Evolutionary conservation across 1,140 invertebrate genomes (phyloP), one percentile per base, ranked within the genome.

Genomic region (Drosophila tani): DNA sequence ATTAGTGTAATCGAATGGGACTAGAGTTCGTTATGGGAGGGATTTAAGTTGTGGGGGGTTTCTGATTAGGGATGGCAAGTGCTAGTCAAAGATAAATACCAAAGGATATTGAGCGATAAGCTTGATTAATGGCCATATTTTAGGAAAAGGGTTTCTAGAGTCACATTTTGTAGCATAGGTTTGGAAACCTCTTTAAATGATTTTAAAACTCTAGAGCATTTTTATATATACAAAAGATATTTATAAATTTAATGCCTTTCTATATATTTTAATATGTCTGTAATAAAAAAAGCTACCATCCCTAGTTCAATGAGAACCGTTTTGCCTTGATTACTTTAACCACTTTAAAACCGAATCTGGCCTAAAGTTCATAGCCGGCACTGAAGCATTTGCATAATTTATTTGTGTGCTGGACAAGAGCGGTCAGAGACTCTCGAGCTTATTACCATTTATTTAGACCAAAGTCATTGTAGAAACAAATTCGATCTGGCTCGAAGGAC

Each of bases 371-470:
- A 58, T 65, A 47, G 38, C 50, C 21, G 19, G 59, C 47, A 58
- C 79, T 76, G 46, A 59, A 74, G 75, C 51, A 88, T 83, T 79
- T 67, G 77, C 84, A 86, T 86, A 88, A 86, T 83, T 88, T 83
- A 69, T 67, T 74, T 88, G 71, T 55, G 67, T 59, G 71, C 75
- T 75, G 60, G 66, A 60, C 60, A 51, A 45, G 66, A 57, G 47
- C 75, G 82, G 69, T 69, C 82, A 85, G 69, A 81, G 82, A 82
- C 81, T 88, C 81, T 88, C 55, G 77, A 58, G 81, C 84, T 84
- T 80, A 88, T 83, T 87, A 83, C 71, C 83, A 87, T 87, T 87
- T 87, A 73, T 88, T 88, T 78, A 58, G 76, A 75, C 58, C 57
- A 68, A 79, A 67, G 47, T 67, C 69, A 74, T 75, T 77, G 73